phyloP scores from a whole-genome alignment of 2,888 invertebrate species.

The Erebia aethiops region DNA sequence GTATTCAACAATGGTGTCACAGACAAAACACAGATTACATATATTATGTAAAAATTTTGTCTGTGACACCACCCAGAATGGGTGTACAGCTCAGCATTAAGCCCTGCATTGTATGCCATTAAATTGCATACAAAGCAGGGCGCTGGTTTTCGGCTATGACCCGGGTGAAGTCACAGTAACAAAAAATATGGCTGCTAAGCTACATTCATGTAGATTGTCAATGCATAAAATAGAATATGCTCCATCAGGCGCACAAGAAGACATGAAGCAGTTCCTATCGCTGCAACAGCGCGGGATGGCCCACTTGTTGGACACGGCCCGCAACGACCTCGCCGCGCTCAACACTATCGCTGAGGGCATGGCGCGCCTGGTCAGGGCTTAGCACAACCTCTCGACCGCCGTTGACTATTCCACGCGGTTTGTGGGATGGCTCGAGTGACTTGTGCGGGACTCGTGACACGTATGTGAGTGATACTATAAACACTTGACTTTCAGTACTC shows the following conservation, averaged over 20 bases:
- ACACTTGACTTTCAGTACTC: neutral
- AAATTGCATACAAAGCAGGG: too few species aligned
- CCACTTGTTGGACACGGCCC: constrained; percentile 92
- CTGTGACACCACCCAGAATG: too few species aligned
- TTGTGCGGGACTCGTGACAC: neutral
- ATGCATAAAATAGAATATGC: neutral
- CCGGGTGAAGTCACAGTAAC: too few species aligned
- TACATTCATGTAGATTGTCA: too few species aligned
- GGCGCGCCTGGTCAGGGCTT: constrained; percentile 81
- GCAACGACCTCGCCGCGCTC: constrained; percentile 90
- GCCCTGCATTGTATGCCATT: too few species aligned
- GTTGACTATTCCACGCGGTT: constrained; percentile 26
- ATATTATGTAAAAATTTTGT: too few species aligned
- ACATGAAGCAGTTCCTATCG: constrained; percentile 89
- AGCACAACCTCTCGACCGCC: constrained; percentile 35
- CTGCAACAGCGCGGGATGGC: constrained; percentile 95
- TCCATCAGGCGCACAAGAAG: constrained; percentile 83
- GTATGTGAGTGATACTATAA: constrained; percentile 1
- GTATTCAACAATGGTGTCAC: too few species aligned
- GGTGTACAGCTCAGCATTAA: too few species aligned
- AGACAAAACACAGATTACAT: too few species aligned
- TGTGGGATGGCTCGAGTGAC: constrained; percentile 22
- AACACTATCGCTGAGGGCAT: constrained; percentile 91
- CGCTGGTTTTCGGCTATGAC: too few species aligned
- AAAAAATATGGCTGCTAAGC: too few species aligned